Evolutionary conservation across 2,113 vertebrate genomes (phyloP).

Genomic region (Gambusia holbrooki): DNA sequence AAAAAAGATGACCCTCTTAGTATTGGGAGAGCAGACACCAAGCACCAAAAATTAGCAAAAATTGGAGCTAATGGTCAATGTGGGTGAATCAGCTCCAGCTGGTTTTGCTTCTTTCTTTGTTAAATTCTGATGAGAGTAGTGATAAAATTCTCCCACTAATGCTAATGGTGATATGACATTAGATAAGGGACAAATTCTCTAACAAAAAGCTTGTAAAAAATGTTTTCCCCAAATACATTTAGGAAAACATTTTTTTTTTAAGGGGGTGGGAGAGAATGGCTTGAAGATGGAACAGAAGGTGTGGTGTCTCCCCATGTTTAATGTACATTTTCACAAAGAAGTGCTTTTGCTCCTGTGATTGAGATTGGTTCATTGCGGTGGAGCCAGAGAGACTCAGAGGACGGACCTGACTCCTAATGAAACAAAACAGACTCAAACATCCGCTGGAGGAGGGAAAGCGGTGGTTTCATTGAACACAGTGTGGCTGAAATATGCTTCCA

Average conservation of each 20-base stretch:
- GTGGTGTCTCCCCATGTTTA: slow-evolving; percentile 48
- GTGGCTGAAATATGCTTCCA: slow-evolving; percentile 1
- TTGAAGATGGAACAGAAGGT: slow-evolving; percentile 33
- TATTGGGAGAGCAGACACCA: too few species aligned
- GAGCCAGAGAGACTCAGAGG: slow-evolving; percentile 37
- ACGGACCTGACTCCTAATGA: slow-evolving; percentile 55
- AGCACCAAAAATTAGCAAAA: too few species aligned
- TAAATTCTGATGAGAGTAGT: slow-evolving; percentile 59
- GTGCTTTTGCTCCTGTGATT: slow-evolving; percentile 20
- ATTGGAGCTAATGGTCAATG: too few species aligned
- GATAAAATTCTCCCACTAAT: slow-evolving; percentile 42
- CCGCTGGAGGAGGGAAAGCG: background rate
- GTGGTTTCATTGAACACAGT: slow-evolving; percentile 26
- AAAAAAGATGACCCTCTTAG: background rate
- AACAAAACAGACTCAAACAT: slow-evolving; percentile 13
- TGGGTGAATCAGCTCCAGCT: background rate
- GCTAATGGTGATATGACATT: slow-evolving; percentile 35
- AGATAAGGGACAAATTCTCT: slow-evolving; percentile 33
- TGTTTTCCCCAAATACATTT: slow-evolving; percentile 34
- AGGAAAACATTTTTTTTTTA: background rate
- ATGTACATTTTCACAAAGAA: slow-evolving; percentile 36
- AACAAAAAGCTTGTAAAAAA: slow-evolving; percentile 24
- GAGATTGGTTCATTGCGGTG: slow-evolving; percentile 29
- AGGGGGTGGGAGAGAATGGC: slow-evolving; percentile 15
- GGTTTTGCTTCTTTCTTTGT: slow-evolving; percentile 42